Base-by-base conservation (phyloP, 2,113 vertebrate genomes). In the Thalassarche chlororhynchos region DNA sequence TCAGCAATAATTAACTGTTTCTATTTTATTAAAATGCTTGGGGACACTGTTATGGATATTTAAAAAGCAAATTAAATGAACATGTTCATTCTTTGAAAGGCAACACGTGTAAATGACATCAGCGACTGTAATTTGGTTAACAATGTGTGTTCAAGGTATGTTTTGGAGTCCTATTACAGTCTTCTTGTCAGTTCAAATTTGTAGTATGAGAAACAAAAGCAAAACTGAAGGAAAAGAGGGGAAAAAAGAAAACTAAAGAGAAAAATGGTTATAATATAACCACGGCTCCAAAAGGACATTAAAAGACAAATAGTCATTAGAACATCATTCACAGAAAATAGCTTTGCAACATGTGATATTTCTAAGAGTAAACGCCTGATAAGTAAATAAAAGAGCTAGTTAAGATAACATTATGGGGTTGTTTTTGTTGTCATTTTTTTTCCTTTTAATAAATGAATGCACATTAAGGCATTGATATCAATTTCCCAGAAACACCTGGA, bases 61-160 rank as follows among this genome's bases (percentile, higher is more conserved):
- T 97, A 92, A 96, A 97, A 97, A 87, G 84, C 76, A 97, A 97
- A 98, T 97, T 96, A 98, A 98, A 98, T 96, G 62, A 97, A 83
- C 77, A 76, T 8, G 44, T 80, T 98, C 94, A 96, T 97, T 89
- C 96, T 97, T 97, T 96, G 94, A 98, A 98, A 98, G 89, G 94
- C 78, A 92, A 97, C 95, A 98, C 12, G 69, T 97, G 96, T 95
- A 97, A 97, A 90, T 61, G 90, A 96, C 97, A 97, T 96, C 96
- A 94, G 83, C 57, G 57, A 96, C 96, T 95, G 93, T 91, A 95
- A 96, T 98, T 97, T 97, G 91, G 84, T 96, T 98, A 97, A 98
- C 66, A 97, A 95, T 87, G 68, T 91, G 87, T 78, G 79, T 93
- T 96, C 88, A 94, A 97, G 84, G 92, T 97, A 89, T 87, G 87